Percentiles rank a stretch among this genome's conserved stretches.
phyloP scores from a whole-genome alignment of 1,140 invertebrate species.

The Drosophila bocki region DNA sequence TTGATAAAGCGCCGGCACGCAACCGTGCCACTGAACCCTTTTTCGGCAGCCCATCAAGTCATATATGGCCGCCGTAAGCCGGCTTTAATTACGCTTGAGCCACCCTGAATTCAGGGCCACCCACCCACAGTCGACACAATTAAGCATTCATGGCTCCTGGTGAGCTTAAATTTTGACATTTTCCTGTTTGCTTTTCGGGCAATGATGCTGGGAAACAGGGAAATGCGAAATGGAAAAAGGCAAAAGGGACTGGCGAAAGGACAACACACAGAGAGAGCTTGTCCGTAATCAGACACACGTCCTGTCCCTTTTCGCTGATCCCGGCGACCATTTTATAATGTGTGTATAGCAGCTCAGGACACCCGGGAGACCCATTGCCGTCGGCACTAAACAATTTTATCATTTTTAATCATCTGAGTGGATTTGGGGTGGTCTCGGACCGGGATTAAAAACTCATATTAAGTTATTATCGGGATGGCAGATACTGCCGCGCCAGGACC shows the following conservation, averaged over 20 bases:
- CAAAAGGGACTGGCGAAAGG: constrained; percentile 11
- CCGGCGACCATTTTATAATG: constrained; percentile 85
- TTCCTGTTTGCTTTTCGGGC: constrained; percentile 66
- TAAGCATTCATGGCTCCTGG: constrained; percentile 76
- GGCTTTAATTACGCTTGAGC: constrained; percentile 71
- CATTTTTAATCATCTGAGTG: constrained; percentile 85
- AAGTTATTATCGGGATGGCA: constrained; percentile 81
- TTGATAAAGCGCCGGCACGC: constrained; percentile 80
- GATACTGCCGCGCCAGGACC: constrained; percentile 6
- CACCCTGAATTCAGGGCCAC: constrained; percentile 16
- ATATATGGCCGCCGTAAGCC: constrained; percentile 74
- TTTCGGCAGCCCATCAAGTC: constrained; percentile 60
- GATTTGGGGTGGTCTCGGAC: constrained; percentile 58
- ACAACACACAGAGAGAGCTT: constrained; percentile 13
- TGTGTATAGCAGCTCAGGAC: constrained; percentile 84
- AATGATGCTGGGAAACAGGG: constrained; percentile 16
- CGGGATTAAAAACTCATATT: constrained; percentile 84
- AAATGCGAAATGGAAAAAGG: background rate
- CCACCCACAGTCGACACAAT: constrained; percentile 61
- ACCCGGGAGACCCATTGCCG: constrained; percentile 75
- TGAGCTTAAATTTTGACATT: constrained; percentile 82
- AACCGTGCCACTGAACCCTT: constrained; percentile 63
- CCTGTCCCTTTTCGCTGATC: constrained; percentile 64
- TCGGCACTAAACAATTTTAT: constrained; percentile 84
- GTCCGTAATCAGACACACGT: constrained; percentile 59